Evolutionary conservation across 2,888 invertebrate species (phyloP).

Genomic region (Drosophila kokeensis): DNA sequence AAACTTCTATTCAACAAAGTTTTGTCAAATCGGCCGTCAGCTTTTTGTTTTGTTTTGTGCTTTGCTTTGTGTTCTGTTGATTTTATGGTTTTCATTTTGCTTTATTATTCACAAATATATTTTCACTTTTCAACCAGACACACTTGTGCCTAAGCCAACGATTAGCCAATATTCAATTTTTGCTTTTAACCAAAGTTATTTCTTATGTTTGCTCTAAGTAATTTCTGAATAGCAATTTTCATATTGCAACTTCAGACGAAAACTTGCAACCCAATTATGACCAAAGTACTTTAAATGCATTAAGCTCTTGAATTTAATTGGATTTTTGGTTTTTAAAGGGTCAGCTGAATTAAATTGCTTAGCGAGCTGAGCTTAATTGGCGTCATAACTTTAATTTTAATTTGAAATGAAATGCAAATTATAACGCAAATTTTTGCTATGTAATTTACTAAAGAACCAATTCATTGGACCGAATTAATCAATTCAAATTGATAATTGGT

Average conservation of each 20-base stretch:
- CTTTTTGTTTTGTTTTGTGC: not conserved
- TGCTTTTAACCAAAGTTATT: conserved; percentile 26
- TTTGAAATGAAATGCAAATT: conserved; percentile 15
- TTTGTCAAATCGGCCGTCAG: conserved; percentile 24
- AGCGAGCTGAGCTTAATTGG: conserved; percentile 32
- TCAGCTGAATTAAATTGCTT: conserved; percentile 47
- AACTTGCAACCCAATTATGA: conserved; percentile 31
- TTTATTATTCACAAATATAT: conserved; percentile 31
- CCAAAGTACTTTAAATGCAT: conserved; percentile 46
- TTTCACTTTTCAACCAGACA: conserved; percentile 38
- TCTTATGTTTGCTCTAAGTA: conserved; percentile 24
- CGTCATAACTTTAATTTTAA: conserved; percentile 26
- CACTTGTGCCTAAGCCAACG: conserved; percentile 34
- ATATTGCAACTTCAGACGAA: conserved; percentile 3
- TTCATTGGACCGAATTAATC: conserved; percentile 1
- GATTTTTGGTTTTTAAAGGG: conserved; percentile 27
- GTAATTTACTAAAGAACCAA: not conserved
- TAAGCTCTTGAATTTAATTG: conserved; percentile 56
- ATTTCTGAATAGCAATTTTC: conserved; percentile 45
- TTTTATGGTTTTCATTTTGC: conserved; percentile 20
- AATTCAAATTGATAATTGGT: not conserved
- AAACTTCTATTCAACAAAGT: conserved; percentile 22
- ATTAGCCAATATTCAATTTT: conserved; percentile 40
- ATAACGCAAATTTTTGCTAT: not conserved
- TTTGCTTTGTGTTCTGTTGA: conserved; percentile 1